These are phyloP conservation scores for Drosophila truncata DNA, from an alignment of 1,140 invertebrate species.

Conservation along the genomic window DNA sequence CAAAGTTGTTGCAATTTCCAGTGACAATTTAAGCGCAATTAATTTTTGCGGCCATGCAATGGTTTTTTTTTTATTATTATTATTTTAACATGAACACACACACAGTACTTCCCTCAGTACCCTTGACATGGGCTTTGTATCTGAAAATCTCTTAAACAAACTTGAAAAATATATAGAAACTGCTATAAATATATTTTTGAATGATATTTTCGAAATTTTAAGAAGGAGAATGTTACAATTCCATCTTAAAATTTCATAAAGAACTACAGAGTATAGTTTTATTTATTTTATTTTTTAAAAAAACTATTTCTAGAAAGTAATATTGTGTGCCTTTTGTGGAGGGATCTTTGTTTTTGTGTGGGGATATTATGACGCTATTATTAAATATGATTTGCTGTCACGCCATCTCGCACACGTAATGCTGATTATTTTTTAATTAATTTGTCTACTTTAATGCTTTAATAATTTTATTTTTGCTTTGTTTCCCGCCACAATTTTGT, in stretches of 20 bases:
- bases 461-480: constrained; percentile 68
- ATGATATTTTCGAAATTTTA: no score
- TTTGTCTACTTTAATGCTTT: constrained; percentile 76
- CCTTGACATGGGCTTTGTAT: not conserved
- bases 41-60: constrained; percentile 63
- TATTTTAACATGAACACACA: not conserved
- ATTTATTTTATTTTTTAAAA: constrained; percentile 1
- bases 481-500: constrained; percentile 42
- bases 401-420: constrained; percentile 76
- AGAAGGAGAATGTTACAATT: no score
- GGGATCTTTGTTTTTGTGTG: constrained; percentile 9
- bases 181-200: no score
- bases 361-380: constrained; percentile 72
- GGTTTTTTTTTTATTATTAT: constrained; percentile 1
- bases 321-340: constrained; percentile 7
- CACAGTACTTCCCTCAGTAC: not conserved
- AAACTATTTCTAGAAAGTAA: not conserved
- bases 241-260: no score
- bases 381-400: constrained; percentile 81
- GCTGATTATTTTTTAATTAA: constrained; percentile 83
- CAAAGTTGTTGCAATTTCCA: constrained; percentile 64
- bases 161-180: not conserved
- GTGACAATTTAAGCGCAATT: constrained; percentile 81
- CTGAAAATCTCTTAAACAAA: not conserved
- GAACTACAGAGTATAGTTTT: no score